phyloP scores from a whole-genome alignment of 2,797 vertebrate species.

The Coranthus polyacanthus region DNA sequence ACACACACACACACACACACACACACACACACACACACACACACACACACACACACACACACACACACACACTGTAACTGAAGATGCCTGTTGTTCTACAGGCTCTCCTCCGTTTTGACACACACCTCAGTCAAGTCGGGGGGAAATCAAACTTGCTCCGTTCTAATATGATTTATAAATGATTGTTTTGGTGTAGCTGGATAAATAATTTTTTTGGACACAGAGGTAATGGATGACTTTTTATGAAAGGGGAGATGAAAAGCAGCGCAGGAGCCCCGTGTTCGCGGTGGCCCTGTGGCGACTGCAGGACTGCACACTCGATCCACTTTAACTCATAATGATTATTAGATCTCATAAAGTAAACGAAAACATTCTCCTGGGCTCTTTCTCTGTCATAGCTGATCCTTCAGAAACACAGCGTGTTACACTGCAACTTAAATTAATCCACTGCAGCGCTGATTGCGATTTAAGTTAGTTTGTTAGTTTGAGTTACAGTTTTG shows the following conservation, averaged over 20 bases:
- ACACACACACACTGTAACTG: slow-evolving; percentile 49
- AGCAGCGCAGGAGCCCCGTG: slow-evolving; percentile 36
- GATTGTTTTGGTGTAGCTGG: slow-evolving; percentile 18
- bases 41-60: too few species aligned
- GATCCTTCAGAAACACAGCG: slow-evolving; percentile 32
- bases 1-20: too few species aligned
- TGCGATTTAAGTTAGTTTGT: slow-evolving; percentile 57
- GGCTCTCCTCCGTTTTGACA: slow-evolving; percentile 21
- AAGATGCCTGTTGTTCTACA: slow-evolving; percentile 35
- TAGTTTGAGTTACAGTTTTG: slow-evolving; percentile 21
- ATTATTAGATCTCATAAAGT: slow-evolving; percentile 57
- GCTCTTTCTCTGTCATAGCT: slow-evolving; percentile 31
- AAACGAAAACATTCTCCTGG: slow-evolving; percentile 37
- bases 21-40: too few species aligned
- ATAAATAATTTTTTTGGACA: slow-evolving; percentile 36
- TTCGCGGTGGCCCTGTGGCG: slow-evolving; percentile 41
- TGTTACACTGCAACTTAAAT: slow-evolving; percentile 21
- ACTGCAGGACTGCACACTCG: slow-evolving; percentile 16
- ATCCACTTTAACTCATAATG: slow-evolving; percentile 41
- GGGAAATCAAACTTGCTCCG: slow-evolving; percentile 6
- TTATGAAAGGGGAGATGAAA: slow-evolving; percentile 34
- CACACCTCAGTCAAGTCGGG: slow-evolving; percentile 11
- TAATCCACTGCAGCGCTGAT: slow-evolving; percentile 24
- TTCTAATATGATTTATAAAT: slow-evolving; percentile 51
- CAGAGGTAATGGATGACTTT: slow-evolving; percentile 23